Percentiles rank a stretch among this genome's conserved stretches.
Evolutionary conservation across 1,140 invertebrate genomes (phyloP).

Genomic region (Achroia grisella): DNA sequence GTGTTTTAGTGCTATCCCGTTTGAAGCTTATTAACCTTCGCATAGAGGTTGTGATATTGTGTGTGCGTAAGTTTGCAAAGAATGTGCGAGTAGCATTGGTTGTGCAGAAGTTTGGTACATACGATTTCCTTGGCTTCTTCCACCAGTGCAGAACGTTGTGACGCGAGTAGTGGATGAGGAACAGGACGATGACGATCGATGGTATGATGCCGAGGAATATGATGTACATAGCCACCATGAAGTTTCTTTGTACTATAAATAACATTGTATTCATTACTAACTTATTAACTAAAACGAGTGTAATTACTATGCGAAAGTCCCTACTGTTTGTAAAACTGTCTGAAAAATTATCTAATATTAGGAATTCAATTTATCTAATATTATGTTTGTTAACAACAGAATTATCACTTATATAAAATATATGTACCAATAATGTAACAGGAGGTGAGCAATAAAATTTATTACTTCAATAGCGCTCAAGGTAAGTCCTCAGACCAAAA

Average conservation of each 20-base stretch:
- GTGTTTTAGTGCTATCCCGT: conserved; percentile 1
- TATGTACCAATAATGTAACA: too few species aligned
- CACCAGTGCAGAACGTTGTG: conserved; percentile 79
- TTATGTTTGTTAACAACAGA: too few species aligned
- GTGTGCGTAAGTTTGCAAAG: conserved; percentile 23
- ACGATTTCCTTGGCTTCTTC: conserved; percentile 80
- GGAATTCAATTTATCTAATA: too few species aligned
- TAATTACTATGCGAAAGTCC: too few species aligned
- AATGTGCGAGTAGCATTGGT: conserved; percentile 8
- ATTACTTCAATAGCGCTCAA: too few species aligned
- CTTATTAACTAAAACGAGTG: too few species aligned
- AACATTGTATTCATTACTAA: too few species aligned
- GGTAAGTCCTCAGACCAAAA: too few species aligned
- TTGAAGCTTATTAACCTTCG: conserved; percentile 26
- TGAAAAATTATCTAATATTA: too few species aligned
- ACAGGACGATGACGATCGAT: conserved; percentile 74
- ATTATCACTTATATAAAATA: too few species aligned
- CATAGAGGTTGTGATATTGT: conserved; percentile 22
- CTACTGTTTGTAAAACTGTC: too few species aligned
- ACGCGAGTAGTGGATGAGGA: conserved; percentile 83
- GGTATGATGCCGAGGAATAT: conserved; percentile 90
- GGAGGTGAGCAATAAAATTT: too few species aligned
- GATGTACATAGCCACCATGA: conserved; percentile 84
- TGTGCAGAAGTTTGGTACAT: conserved; percentile 73
- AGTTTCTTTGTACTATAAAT: conserved; percentile 80